Percentiles rank a stretch among this genome's conserved stretches.
These are phyloP conservation scores for Cyprinodon tularosa DNA, from an alignment of 2,113 vertebrate species.

Conservation along the genomic window DNA sequence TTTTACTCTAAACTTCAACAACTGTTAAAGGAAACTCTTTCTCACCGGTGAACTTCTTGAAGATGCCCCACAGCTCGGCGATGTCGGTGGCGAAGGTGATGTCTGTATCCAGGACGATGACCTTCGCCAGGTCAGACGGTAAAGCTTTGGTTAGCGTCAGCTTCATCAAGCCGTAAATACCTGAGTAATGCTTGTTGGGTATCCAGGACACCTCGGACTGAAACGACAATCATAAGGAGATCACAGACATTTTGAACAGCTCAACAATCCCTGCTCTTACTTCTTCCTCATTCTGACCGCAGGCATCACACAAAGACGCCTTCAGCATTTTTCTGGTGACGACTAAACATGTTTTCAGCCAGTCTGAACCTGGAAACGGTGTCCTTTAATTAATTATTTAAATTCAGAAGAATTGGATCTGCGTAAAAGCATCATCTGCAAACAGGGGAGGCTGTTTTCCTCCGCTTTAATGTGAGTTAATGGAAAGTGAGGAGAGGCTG, in stretches of 20 bases:
- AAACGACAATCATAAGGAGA: conserved; percentile 15
- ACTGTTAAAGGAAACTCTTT: not conserved
- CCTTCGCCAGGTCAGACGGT: conserved; percentile 87
- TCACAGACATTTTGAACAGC: not conserved
- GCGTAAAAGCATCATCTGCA: conserved; percentile 64
- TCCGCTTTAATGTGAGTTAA: conserved; percentile 44
- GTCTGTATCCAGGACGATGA: conserved; percentile 96
- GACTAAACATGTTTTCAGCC: not conserved
- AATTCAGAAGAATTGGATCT: conserved; percentile 62
- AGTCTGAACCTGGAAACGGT: conserved; percentile 32
- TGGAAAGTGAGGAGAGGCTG: conserved; percentile 38
- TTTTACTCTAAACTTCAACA: too few species aligned
- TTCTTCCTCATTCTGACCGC: not conserved
- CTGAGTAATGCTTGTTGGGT: conserved; percentile 97
- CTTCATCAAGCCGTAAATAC: conserved; percentile 97
- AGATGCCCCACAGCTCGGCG: conserved; percentile 95
- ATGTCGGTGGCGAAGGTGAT: conserved; percentile 97
- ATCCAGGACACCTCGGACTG: conserved; percentile 96
- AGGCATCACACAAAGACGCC: conserved; percentile 22
- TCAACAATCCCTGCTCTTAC: not conserved
- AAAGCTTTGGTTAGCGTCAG: conserved; percentile 89
- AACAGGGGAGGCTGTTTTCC: conserved; percentile 43
- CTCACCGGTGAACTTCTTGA: conserved; percentile 91
- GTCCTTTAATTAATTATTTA: conserved; percentile 59
- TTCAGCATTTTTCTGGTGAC: conserved; percentile 27